Base-by-base conservation (phyloP, 2,888 invertebrate species). In the Agapostemon virescens region DNA sequence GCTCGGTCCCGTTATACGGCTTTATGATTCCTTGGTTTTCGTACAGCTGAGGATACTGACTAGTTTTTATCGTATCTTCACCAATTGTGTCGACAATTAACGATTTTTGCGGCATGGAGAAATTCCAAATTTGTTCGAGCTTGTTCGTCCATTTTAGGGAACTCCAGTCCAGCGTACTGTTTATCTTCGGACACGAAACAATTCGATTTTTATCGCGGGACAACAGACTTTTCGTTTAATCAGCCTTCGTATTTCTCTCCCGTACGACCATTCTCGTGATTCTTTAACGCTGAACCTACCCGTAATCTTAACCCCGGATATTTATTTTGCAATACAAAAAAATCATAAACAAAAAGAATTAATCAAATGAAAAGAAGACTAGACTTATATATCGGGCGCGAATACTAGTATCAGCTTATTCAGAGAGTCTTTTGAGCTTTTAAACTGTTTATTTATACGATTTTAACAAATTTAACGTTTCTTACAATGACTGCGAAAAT, bases 131-230 rank as follows among this genome's bases (percentile, higher is more conserved):
- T 68, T 84, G 82, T 33, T 91, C 88, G 15, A 90, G 75, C 67
- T 90, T 86, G 17, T 72, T 74, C 58, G 78, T 83, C 87, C 91
- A 90, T 61, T 90, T 86, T 11, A 89, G 81, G 17, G 86, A 85
- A 77, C 84, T 84, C 91, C 91, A 92, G 42, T 89, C 88, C 61
- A 90, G 83, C 9, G 84, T 81, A 69, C 88, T 90, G 76, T 86
- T 85, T 13, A 86, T 82, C 92, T 92, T 74, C 40, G 74, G 52
- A 79, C n/a, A n/a, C 70, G 23, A 81, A 61, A 61, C 3, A 17
- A 26, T 55, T 26, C 26, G 55, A 55, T 23, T 26, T 55, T 55
- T 55, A 55, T 55, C 55, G 55, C 26, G 26, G 6, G 55, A 17
- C 6, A 7, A 55, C 7, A 7, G 15, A n/a, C n/a, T 55, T 26